Conservation (phyloP, 2,113 vertebrate genomes). For the Bombycilla garrulus region DNA sequence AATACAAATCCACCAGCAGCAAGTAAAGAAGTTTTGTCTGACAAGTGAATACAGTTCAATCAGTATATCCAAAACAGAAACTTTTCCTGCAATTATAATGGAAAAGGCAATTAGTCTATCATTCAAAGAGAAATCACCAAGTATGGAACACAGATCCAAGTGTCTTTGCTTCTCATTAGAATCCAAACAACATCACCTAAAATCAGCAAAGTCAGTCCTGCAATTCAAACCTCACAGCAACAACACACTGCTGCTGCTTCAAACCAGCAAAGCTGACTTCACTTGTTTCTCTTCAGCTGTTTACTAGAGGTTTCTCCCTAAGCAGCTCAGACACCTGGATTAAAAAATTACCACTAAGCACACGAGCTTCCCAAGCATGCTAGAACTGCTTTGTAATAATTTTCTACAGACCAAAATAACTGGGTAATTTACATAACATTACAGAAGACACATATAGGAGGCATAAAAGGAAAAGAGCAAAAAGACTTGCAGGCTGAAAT, state of each 20-base stretch:
- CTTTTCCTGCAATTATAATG: neutral
- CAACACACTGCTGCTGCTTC: neutral
- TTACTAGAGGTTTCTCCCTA: neutral
- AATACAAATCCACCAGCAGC: neutral
- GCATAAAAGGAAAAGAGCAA: neutral
- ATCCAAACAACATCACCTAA: neutral
- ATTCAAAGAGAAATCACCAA: neutral
- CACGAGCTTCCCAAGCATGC: accelerated
- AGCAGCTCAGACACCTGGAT: neutral
- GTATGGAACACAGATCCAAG: accelerated
- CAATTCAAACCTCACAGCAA: neutral
- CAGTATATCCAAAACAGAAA: neutral
- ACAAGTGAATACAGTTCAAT: neutral
- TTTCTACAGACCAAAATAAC: neutral
- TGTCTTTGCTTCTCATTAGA: neutral
- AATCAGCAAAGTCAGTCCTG: neutral
- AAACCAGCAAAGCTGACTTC: neutral
- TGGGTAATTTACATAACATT: neutral
- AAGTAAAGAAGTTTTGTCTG: neutral
- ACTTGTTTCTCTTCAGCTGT: neutral
- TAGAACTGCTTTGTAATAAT: neutral
- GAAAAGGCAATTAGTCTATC: neutral
- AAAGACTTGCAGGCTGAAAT: neutral
- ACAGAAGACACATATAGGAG: neutral
- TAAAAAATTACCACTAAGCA: neutral